Evolutionary conservation across 2,113 vertebrate genomes (phyloP), one percentile per base, ranked within the genome.

Genomic region (Daboia siamensis): DNA sequence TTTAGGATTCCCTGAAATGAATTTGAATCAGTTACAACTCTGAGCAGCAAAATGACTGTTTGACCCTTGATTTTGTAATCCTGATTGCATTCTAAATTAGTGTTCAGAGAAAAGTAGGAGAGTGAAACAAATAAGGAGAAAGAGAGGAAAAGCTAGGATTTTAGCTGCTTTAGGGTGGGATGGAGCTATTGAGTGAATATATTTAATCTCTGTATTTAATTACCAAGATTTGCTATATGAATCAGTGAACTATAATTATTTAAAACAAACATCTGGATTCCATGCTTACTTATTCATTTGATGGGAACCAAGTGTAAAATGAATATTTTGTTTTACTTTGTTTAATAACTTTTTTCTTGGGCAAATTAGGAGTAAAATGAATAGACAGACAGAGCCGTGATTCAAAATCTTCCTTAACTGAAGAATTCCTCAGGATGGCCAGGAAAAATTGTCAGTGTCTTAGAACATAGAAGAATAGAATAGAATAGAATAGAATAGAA

Each of bases 11-110:
- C 64, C 93, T 95, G 93, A 95, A 97, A 95, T 96, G 95, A 97
- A 97, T 97, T 97, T 94, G 97, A 97, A 97, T 96, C 92, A 87
- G 92, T 96, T 95, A 95, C 91, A 93, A 93, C 91, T 96, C 96
- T 96, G 91, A 88, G 96, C 92, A 95, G 85, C 95, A 95, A 97
- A 97, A 95, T 91, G 85, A 91, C 93, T 94, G 86, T 95, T 95
- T 94, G 95, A 90, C 93, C 93, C 95, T 91, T n/a, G 15, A 0
- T 86, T 95, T 94, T 94, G 90, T 54, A 94, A 92, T 87, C 96
- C 88, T 91, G 91, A 96, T 94, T 95, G 90, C 91, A 94, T 95
- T 96, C 96, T 94, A 96, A 96, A 96, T 95, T 93, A 95, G 52
- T n/a, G 94, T 91, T 91, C 96, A 88, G 94, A 94, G 93, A 97